Evolutionary conservation across 2,888 invertebrate genomes (phyloP).

Genomic region (Tetragnatha montana): DNA sequence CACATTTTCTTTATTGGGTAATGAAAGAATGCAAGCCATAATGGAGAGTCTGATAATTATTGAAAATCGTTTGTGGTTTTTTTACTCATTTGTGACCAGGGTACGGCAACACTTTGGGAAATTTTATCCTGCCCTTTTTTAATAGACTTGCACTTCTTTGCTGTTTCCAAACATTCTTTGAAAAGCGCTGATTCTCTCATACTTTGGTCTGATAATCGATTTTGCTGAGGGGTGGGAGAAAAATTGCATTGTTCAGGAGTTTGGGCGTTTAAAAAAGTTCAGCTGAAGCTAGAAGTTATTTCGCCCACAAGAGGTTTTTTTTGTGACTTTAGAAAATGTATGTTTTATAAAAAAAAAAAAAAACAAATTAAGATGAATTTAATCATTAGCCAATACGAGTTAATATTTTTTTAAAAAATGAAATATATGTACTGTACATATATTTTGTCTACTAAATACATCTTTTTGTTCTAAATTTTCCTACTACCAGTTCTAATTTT

Average conservation of each 20-base stretch:
- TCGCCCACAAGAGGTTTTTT: no score
- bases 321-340: no score
- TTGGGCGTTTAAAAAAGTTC: not conserved
- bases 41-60: conserved; percentile 21
- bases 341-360: no score
- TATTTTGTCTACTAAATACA: no score
- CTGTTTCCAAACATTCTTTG: conserved; percentile 5
- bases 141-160: not conserved
- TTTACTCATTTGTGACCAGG: not conserved
- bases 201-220: conserved; percentile 8
- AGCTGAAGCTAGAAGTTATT: no score
- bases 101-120: not conserved
- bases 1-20: conserved; percentile 25
- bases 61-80: conserved; percentile 28
- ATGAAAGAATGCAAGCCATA: conserved; percentile 10
- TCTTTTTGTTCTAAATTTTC: no score
- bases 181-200: conserved; percentile 4
- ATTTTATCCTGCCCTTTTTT: not conserved
- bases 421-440: no score
- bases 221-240: not conserved
- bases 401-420: no score
- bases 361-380: no score
- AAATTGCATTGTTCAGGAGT: not conserved
- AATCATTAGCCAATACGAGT: no score
- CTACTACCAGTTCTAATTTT: no score